Conservation (phyloP, 2,797 vertebrate species). For the Discoglossus pictus region DNA sequence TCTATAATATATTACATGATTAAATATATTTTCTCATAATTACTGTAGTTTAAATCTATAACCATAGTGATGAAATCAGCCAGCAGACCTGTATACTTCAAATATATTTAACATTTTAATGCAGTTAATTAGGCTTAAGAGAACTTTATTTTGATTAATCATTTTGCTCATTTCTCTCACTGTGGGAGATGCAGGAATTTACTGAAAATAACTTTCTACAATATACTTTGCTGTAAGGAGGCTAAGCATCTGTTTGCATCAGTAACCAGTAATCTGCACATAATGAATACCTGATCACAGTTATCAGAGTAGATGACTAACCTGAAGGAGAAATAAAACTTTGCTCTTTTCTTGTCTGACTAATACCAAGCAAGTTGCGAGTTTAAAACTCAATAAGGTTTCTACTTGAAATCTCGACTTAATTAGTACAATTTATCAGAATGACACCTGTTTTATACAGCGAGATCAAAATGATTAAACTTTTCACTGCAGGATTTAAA, state of each 20-base stretch:
- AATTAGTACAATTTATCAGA: slow-evolving; percentile 77
- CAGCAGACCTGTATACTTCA: no score
- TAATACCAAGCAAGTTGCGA: slow-evolving; percentile 54
- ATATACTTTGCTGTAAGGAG: slow-evolving; percentile 5
- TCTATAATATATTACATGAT: slow-evolving; percentile 16
- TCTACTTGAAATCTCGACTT: slow-evolving; percentile 68
- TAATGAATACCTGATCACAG: slow-evolving; percentile 58
- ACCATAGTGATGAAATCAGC: no score
- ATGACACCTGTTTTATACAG: slow-evolving; percentile 68
- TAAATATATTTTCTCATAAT: no score
- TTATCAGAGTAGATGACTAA: slow-evolving; percentile 52
- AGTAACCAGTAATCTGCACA: slow-evolving; percentile 47
- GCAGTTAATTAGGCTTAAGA: slow-evolving; percentile 2
- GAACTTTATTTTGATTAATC: slow-evolving; percentile 64
- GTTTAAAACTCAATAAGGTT: slow-evolving; percentile 64
- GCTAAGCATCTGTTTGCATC: slow-evolving; percentile 53
- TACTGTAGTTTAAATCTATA: no score
- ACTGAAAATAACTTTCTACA: slow-evolving; percentile 48
- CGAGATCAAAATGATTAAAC: slow-evolving; percentile 68
- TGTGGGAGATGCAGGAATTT: slow-evolving; percentile 55
- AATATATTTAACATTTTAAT: slow-evolving; percentile 23
- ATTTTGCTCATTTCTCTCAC: slow-evolving; percentile 55
- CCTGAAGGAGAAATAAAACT: slow-evolving; percentile 57
- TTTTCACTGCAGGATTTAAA: slow-evolving; percentile 54
- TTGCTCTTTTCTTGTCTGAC: slow-evolving; percentile 62